Conservation (phyloP, 2,888 invertebrate genomes). For the Metalampra italica region DNA sequence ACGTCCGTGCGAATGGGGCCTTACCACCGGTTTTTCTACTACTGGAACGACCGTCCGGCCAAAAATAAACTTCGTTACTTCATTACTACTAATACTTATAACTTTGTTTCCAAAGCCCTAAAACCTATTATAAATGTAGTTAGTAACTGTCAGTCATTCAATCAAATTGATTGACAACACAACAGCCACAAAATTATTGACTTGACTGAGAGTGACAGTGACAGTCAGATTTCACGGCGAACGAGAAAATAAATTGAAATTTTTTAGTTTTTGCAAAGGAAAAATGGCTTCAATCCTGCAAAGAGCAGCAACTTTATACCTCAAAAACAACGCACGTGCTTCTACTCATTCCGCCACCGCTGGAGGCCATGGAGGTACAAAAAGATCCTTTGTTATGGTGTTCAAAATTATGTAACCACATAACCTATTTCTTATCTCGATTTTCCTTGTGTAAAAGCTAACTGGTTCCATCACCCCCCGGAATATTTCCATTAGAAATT, state of each 20-base stretch:
- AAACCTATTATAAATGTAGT: too few relatives aligned
- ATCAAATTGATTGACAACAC: not conserved
- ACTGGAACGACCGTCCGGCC: too few relatives aligned
- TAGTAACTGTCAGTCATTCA: not conserved
- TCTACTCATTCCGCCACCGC: slow-evolving; percentile 61
- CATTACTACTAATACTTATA: too few relatives aligned
- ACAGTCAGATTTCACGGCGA: too few relatives aligned
- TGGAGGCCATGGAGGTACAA: slow-evolving; percentile 67
- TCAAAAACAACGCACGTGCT: slow-evolving; percentile 64
- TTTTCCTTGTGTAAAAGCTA: not conserved
- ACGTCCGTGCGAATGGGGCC: too few relatives aligned
- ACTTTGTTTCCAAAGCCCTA: too few relatives aligned
- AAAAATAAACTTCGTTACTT: too few relatives aligned
- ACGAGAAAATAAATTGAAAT: not conserved
- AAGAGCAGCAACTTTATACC: slow-evolving; percentile 62
- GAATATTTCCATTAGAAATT: too few relatives aligned
- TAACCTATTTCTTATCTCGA: slow-evolving; percentile 57
- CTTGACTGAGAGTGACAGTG: not conserved
- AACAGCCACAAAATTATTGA: slow-evolving; percentile 7
- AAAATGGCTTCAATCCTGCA: slow-evolving; percentile 72
- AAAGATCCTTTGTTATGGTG: slow-evolving; percentile 14
- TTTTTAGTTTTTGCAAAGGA: slow-evolving; percentile 10
- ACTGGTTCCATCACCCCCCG: too few relatives aligned
- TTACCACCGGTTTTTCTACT: too few relatives aligned
- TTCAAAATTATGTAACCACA: slow-evolving; percentile 64